Percentiles rank a stretch among this genome's conserved stretches.
These are phyloP conservation scores for Hippocampus zosterae DNA, from an alignment of 2,113 vertebrate species.

Conservation along the genomic window DNA sequence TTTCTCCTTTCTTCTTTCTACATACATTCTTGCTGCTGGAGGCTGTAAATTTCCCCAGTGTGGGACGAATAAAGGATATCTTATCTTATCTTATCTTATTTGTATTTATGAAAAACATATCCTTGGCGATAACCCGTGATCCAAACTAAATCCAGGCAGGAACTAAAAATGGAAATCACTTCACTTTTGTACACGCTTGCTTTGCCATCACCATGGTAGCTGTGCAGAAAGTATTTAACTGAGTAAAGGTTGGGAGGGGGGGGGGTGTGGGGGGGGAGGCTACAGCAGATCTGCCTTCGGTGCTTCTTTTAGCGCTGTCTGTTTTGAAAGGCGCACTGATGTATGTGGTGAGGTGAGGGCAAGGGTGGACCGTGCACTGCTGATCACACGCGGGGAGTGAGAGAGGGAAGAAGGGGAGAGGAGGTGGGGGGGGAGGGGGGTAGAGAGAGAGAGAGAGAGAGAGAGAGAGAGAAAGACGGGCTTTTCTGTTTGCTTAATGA, in stretches of 20 bases:
- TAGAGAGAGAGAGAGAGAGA: constrained; percentile 9
- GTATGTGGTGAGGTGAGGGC: constrained; percentile 21
- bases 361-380: constrained; percentile 26
- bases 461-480: constrained; percentile 38
- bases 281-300: constrained; percentile 8
- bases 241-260: constrained; percentile 1
- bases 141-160: neutral
- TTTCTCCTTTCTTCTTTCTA: no score
- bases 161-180: neutral
- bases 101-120: neutral
- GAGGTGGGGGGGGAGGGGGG: no score
- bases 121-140: neutral
- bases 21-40: no score
- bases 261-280: neutral
- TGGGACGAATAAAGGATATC: no score
- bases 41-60: no score
- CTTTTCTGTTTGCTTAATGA: constrained; percentile 59
- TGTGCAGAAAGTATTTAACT: constrained; percentile 8
- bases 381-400: constrained; percentile 28
- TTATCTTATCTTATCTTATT: no score
- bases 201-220: constrained; percentile 1
- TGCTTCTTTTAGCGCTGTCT: constrained; percentile 14
- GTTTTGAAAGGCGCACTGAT: constrained; percentile 4
- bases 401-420: constrained; percentile 21
- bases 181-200: neutral